Evolutionary conservation across 2,113 vertebrate species (phyloP).

Genomic region (Mormoops blainvillei): DNA sequence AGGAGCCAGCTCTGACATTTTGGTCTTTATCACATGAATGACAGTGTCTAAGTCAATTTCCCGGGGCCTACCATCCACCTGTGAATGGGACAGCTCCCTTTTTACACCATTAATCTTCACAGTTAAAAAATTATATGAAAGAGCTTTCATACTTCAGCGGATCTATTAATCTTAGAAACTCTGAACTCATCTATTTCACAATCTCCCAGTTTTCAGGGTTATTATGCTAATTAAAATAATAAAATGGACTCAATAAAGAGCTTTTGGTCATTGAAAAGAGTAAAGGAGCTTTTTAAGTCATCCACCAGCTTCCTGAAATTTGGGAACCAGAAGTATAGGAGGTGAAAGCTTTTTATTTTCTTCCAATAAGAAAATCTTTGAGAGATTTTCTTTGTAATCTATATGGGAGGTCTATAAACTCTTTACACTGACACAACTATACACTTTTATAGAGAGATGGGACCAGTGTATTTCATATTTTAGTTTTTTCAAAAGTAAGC

Average conservation of each 20-base stretch:
- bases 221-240: slow-evolving; percentile 69
- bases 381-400: not conserved
- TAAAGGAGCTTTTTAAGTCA: slow-evolving; percentile 47
- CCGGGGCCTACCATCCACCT: not conserved
- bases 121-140: slow-evolving; percentile 52
- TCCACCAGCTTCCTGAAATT: slow-evolving; percentile 32
- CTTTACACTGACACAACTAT: not conserved
- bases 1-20: not conserved
- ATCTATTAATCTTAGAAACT: slow-evolving; percentile 55
- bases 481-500: not conserved
- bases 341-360: not conserved
- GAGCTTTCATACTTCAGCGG: not conserved
- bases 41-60: slow-evolving; percentile 5
- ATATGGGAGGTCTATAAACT: not conserved
- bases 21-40: not conserved
- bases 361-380: slow-evolving; percentile 26
- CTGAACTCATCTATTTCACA: slow-evolving; percentile 43
- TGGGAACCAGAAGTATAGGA: slow-evolving; percentile 38
- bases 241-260: slow-evolving; percentile 45
- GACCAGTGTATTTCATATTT: not conserved
- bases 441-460: not conserved
- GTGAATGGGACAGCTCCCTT: slow-evolving; percentile 17
- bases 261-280: slow-evolving; percentile 58
- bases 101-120: not conserved
- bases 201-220: slow-evolving; percentile 8